These are phyloP conservation scores for Chloropsis hardwickii DNA, from an alignment of 2,113 vertebrate species.

Conservation along the genomic window DNA sequence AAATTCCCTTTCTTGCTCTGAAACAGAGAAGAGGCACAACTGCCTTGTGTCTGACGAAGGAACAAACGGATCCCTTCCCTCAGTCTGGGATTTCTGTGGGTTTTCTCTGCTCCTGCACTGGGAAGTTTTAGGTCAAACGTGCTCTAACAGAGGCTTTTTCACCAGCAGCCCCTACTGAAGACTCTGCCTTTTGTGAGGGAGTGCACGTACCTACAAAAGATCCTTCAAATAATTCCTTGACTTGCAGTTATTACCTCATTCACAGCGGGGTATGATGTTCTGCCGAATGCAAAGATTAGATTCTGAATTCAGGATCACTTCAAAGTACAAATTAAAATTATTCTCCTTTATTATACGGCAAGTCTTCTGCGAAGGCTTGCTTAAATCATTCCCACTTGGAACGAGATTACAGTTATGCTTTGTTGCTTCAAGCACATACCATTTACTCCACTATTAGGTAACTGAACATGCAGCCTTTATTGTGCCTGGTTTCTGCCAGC, in stretches of 20 bases:
- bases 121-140: neutral
- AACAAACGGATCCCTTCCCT: neutral
- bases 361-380: slow-evolving; percentile 67
- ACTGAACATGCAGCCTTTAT: slow-evolving; percentile 68
- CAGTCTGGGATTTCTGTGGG: neutral
- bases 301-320: slow-evolving; percentile 66
- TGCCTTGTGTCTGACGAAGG: fast-evolving
- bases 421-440: slow-evolving; percentile 75
- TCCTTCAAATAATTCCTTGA: slow-evolving; percentile 10
- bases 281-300: slow-evolving; percentile 62
- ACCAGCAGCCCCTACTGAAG: neutral
- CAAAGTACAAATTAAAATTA: slow-evolving; percentile 72
- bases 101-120: neutral
- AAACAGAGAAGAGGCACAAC: neutral
- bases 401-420: slow-evolving; percentile 72
- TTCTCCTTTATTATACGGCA: slow-evolving; percentile 63
- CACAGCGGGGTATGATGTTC: slow-evolving; percentile 24
- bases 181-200: neutral
- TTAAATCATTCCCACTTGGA: slow-evolving; percentile 70
- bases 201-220: neutral
- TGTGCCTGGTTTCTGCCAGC: slow-evolving; percentile 75
- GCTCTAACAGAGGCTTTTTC: neutral
- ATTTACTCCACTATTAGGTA: slow-evolving; percentile 73
- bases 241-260: slow-evolving; percentile 38
- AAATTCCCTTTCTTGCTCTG: neutral